Evolutionary conservation across 1,140 invertebrate species (phyloP), one percentile per base, ranked within the genome.

Genomic region (Diabrotica virgifera): DNA sequence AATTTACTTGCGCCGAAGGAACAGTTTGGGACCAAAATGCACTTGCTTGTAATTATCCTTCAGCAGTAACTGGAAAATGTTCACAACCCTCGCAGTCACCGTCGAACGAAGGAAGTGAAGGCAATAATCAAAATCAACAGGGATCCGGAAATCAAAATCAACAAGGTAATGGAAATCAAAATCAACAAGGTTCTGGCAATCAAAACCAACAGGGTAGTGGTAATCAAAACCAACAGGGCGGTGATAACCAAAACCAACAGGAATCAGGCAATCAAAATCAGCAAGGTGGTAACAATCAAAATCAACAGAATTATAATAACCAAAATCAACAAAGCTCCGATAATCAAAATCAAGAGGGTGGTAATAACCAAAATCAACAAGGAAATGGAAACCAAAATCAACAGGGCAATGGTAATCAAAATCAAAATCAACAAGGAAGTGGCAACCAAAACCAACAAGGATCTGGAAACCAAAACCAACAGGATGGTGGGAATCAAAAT

Each of bases 11-110:
- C 74, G 85, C 82, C 4, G 75, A 77, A 11, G 87, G 85, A 53
- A 90, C 88, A 7, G 84, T 87, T n/a, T 88, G 84, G 78, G 86
- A 88, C 71, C 78, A 81, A 40, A 71, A 81, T 10, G 75, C 79
- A 40, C 69, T 80, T 60, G 78, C 80, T 36, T 90, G 88, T 74
- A 89, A 89, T 76, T 82, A 88, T 70, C 78, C 82, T 0, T 81
- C 79, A 75, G 79, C 79, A 59, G 68, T 71, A 13, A 62, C 5
- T 36, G 72, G 73, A 6, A 69, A 66, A 55, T 71, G 71, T 64
- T 58, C 57, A 38, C 66, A 24, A 4, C 24, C 4, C 24, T 4
- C 24, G 24, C 24, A 46, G 8, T 10, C 40, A 10, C 40, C 40
- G n/a, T 46, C 40, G 2, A 46, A 46, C 40, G 8, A 6, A n/a